These are phyloP conservation scores for Diadegma fenestrale DNA, from an alignment of 2,888 invertebrate species.

Conservation along the genomic window DNA sequence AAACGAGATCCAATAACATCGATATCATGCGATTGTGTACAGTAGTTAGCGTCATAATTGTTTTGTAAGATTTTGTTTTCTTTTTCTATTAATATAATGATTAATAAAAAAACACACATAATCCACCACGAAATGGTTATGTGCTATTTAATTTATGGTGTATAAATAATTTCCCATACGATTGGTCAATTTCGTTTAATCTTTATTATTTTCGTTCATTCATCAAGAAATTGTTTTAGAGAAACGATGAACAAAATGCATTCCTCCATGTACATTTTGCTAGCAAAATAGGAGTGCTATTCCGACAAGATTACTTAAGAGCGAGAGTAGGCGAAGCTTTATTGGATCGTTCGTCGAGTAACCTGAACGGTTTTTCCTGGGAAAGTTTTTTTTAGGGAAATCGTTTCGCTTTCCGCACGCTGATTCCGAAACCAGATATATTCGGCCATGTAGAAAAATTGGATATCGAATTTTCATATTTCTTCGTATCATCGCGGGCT, in stretches of 20 bases:
- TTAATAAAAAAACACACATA: conserved; percentile 23
- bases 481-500: background rate
- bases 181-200: no score
- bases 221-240: conserved; percentile 28
- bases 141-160: conserved; percentile 16
- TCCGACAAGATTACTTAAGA: background rate
- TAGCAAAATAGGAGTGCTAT: background rate
- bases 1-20: conserved; percentile 64
- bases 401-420: background rate
- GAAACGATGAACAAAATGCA: background rate
- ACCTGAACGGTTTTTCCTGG: background rate
- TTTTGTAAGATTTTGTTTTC: conserved; percentile 80
- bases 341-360: background rate
- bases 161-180: background rate
- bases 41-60: conserved; percentile 78
- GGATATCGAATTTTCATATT: conserved; percentile 18
- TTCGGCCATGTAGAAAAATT: conserved; percentile 6
- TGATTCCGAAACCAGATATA: background rate
- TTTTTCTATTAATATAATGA: conserved; percentile 78
- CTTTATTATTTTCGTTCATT: conserved; percentile 60
- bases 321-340: background rate
- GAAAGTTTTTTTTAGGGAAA: background rate
- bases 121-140: conserved; percentile 53
- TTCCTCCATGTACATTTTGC: no score
- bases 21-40: conserved; percentile 74